Percentiles rank a stretch among this genome's conserved stretches.
These are phyloP conservation scores for Chesias legatella DNA, from an alignment of 2,888 invertebrate genomes.

Conservation along the genomic window DNA sequence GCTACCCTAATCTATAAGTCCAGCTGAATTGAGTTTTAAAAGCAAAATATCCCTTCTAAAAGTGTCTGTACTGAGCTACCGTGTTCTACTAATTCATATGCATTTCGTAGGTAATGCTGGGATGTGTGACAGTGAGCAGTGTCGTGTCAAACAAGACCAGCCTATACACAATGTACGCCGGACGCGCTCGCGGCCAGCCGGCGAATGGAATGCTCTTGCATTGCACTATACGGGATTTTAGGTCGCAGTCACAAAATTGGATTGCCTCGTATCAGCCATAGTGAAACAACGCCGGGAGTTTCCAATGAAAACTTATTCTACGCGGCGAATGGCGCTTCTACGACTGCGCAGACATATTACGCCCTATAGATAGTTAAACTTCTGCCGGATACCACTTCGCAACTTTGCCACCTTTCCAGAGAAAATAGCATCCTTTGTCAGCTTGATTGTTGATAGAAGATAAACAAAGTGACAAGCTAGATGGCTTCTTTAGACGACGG, in stretches of 20 bases:
- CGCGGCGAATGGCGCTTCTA: conserved; percentile 32
- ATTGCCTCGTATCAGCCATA: conserved; percentile 53
- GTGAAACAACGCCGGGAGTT: conserved; percentile 47
- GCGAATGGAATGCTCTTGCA: conserved; percentile 48
- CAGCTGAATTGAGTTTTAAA: not conserved
- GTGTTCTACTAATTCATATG: not conserved
- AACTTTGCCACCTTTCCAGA: conserved; percentile 21
- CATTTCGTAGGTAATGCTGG: conserved; percentile 13
- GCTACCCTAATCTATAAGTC: too few species aligned
- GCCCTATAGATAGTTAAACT: conserved; percentile 16
- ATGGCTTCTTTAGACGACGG: conserved; percentile 7
- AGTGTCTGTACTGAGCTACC: not conserved
- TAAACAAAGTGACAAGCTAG: conserved; percentile 24
- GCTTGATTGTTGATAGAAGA: conserved; percentile 25
- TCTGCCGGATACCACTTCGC: conserved; percentile 23
- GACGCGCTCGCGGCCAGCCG: conserved; percentile 30
- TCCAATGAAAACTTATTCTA: conserved; percentile 50
- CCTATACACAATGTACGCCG: conserved; percentile 14
- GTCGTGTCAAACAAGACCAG: conserved; percentile 19
- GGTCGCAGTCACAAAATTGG: conserved; percentile 58
- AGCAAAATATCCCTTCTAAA: conserved; percentile 1
- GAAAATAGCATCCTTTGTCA: conserved; percentile 24
- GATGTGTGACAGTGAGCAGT: conserved; percentile 18
- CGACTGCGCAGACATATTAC: conserved; percentile 22
- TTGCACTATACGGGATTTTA: conserved; percentile 44